Evolutionary conservation across 2,888 invertebrate genomes (phyloP), one percentile per base, ranked within the genome.

Genomic region (Eurytoma californica): DNA sequence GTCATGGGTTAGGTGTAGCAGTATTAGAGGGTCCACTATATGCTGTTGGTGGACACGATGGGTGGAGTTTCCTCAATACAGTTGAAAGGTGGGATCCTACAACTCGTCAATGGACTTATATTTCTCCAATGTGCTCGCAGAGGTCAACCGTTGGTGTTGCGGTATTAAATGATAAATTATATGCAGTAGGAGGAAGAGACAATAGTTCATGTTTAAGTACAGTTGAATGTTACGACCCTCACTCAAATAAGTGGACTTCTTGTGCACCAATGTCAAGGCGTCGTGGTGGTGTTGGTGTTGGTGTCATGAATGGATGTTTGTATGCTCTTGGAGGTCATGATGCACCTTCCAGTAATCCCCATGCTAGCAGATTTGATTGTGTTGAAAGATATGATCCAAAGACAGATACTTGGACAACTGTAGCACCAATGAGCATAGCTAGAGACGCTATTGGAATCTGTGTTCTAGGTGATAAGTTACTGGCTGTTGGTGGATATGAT

Each of bases 321-420:
- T 98, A 97, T 91, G 98, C 97, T 1, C 92, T 98, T 82, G 98
- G 98, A 47, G 98, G 98, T 0, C 97, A 98, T 91, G 98, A 98
- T 90, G 96, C 97, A 13, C 97, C 98, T 0, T 96, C 96, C 30
- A 96, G 95, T 86, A 95, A 95, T 91, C 95, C 95, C 0, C 93
- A 94, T 77, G 95, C 97, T 3, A 94, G 94, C 76, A 93, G 97
- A 85, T 95, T 97, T 83, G 95, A 96, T 85, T 97, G 97, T 87
- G 97, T 97, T 16, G 97, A 98, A 91, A 94, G 97, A 83, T 93
- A 93, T 87, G 92, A 93, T 89, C 92, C 92, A 80, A 93, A 93
- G 82, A 95, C 95, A 30, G 97, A 98, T 91, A 93, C 94, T 7
- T 98, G 98, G 98, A 94, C 96, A 57, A 92, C 95, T 87, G 94